Percentiles rank a stretch among this genome's conserved stretches.
Conservation (phyloP, 2,888 invertebrate species). For the Criorhina ranunculi region DNA sequence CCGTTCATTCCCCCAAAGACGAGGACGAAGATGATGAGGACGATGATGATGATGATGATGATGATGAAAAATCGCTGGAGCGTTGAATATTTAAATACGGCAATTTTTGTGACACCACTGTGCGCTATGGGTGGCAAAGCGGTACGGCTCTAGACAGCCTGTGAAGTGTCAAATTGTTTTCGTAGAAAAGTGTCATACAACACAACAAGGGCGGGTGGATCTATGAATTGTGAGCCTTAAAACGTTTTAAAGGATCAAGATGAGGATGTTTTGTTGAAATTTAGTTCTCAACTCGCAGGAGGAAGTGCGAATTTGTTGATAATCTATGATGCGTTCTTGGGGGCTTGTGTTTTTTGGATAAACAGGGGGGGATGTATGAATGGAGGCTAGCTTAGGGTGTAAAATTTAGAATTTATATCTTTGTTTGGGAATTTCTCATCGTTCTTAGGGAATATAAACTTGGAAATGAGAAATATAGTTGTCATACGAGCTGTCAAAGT, state of each 20-base stretch:
- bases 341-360: background rate
- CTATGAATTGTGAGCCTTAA: constrained; percentile 54
- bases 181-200: constrained; percentile 35
- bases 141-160: constrained; percentile 37
- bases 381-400: no score
- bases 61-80: constrained; percentile 73
- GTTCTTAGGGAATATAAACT: no score
- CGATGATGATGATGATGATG: constrained; percentile 40
- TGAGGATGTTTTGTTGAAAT: constrained; percentile 28
- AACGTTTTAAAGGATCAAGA: constrained; percentile 47
- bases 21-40: constrained; percentile 58
- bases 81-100: constrained; percentile 68
- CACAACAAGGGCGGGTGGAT: background rate
- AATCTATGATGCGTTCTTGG: constrained; percentile 20
- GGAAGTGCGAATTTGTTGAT: constrained; percentile 58
- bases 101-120: constrained; percentile 62
- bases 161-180: constrained; percentile 67
- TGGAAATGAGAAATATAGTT: no score
- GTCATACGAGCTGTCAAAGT: no score
- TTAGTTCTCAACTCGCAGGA: constrained; percentile 13
- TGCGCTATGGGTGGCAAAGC: constrained; percentile 19
- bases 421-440: no score
- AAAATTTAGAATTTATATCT: no score
- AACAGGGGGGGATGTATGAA: no score
- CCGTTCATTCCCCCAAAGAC: constrained; percentile 14